These are phyloP conservation scores for Syritta pipiens DNA, from an alignment of 2,888 invertebrate species.

Conservation along the genomic window DNA sequence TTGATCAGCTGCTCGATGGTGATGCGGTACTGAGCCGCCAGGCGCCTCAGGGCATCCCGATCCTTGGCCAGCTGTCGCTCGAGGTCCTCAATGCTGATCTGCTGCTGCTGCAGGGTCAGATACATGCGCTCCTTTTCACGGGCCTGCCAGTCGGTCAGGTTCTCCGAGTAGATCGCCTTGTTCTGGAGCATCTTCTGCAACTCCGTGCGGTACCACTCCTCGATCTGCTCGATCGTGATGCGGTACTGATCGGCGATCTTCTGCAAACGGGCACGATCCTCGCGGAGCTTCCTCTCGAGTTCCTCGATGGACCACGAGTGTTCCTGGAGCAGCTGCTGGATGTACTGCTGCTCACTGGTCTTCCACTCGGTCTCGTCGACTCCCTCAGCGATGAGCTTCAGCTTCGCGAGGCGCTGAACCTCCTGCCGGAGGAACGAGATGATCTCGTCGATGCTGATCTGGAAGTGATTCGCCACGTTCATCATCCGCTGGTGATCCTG, in stretches of 20 bases:
- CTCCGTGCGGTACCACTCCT: slow-evolving; percentile 74
- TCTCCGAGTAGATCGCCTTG: slow-evolving; percentile 72
- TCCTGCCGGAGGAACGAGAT: slow-evolving; percentile 73
- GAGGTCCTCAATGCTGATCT: slow-evolving; percentile 71
- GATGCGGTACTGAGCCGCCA: slow-evolving; percentile 73
- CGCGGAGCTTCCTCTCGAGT: slow-evolving; percentile 72
- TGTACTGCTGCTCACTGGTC: slow-evolving; percentile 72
- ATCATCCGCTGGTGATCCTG: slow-evolving; percentile 72
- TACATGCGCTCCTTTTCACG: slow-evolving; percentile 75
- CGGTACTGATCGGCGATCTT: slow-evolving; percentile 73
- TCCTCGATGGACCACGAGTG: slow-evolving; percentile 76
- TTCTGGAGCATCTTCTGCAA: slow-evolving; percentile 72
- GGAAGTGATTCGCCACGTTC: slow-evolving; percentile 73
- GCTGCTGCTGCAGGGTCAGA: slow-evolving; percentile 70
- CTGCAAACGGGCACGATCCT: slow-evolving; percentile 72
- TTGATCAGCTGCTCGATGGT: slow-evolving; percentile 73
- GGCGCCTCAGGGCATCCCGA: slow-evolving; percentile 62
- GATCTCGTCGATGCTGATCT: slow-evolving; percentile 74
- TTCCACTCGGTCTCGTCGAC: slow-evolving; percentile 73
- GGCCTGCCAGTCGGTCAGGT: slow-evolving; percentile 73
- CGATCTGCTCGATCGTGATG: slow-evolving; percentile 73
- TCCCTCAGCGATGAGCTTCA: slow-evolving; percentile 71
- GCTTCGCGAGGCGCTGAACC: slow-evolving; percentile 70
- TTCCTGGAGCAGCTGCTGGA: slow-evolving; percentile 73
- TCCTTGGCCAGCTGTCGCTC: slow-evolving; percentile 72